A percentile compares a stretch with the other conserved stretches of the same genome.
These are phyloP conservation scores for Alligator sinensis DNA, from an alignment of 2,113 vertebrate species.

Conservation along the genomic window DNA sequence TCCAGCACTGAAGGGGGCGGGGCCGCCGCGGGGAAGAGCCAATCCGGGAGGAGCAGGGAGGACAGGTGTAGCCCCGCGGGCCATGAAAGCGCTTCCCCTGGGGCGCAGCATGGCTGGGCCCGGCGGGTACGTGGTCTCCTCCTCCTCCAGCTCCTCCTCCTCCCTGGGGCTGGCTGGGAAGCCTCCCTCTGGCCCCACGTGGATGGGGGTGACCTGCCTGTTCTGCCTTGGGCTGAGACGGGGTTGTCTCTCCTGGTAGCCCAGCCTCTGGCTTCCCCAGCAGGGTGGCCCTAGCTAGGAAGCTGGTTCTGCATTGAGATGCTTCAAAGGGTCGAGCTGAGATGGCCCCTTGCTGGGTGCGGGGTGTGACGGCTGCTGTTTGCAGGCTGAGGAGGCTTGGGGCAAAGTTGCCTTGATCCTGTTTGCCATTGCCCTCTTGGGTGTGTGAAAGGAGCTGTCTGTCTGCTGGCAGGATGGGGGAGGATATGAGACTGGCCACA, in stretches of 20 bases:
- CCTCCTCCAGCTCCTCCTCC: rapidly evolving
- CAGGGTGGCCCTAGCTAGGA: neutral
- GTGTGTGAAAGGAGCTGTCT: too few species aligned
- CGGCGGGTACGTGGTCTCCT: rapidly evolving
- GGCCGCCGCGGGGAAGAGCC: neutral
- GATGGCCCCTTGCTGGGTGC: neutral
- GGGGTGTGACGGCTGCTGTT: too few species aligned
- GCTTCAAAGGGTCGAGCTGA: rapidly evolving
- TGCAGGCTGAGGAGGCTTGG: too few species aligned
- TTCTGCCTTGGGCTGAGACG: neutral
- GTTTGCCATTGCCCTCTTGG: too few species aligned
- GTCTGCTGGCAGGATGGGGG: too few species aligned
- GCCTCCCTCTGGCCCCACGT: too few species aligned
- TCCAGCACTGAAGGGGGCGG: neutral
- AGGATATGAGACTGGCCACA: too few species aligned
- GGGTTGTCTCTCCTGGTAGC: neutral
- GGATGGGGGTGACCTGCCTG: too few species aligned
- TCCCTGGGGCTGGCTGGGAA: too few species aligned
- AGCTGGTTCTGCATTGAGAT: neutral
- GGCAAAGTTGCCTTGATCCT: too few species aligned
- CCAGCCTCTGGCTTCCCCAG: rapidly evolving
- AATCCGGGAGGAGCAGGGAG: neutral
- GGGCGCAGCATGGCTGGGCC: rapidly evolving
- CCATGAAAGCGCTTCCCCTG: slow-evolving; percentile 37
- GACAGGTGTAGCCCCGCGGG: rapidly evolving